Percentiles rank a stretch among this genome's conserved stretches.
These are phyloP conservation scores for Procambarus virginalis DNA, from an alignment of 1,140 invertebrate species.

Conservation along the genomic window DNA sequence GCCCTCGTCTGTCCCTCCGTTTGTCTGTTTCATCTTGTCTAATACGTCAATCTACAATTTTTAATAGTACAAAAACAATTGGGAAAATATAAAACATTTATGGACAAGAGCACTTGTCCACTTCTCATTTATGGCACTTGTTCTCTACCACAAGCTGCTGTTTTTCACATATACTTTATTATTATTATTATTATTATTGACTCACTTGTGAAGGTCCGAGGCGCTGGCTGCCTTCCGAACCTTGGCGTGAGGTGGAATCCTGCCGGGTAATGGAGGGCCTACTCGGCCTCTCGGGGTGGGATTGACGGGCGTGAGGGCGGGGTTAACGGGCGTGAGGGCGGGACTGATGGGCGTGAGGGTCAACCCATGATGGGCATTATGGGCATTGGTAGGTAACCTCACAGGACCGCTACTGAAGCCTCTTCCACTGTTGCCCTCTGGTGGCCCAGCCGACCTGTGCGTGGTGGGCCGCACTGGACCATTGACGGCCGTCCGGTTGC, in stretches of 20 bases:
- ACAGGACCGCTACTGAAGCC: conserved; percentile 8
- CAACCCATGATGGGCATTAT: background rate
- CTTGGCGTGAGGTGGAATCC: conserved; percentile 11
- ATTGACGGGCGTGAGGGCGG: background rate
- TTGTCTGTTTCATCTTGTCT: too few relatives aligned
- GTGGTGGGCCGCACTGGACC: conserved; percentile 49
- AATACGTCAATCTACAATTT: too few relatives aligned
- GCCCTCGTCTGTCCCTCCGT: too few relatives aligned
- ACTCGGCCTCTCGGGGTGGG: background rate
- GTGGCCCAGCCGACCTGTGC: background rate
- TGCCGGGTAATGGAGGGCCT: background rate
- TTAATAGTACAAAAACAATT: too few relatives aligned
- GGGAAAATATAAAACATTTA: too few relatives aligned
- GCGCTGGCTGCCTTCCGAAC: conserved; percentile 60
- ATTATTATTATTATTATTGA: background rate
- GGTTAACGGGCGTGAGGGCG: background rate
- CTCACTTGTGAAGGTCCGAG: conserved; percentile 59
- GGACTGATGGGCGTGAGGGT: background rate
- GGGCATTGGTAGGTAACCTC: background rate
- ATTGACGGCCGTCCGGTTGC: conserved; percentile 12
- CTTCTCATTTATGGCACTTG: too few relatives aligned
- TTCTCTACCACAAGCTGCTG: too few relatives aligned
- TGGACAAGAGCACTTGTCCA: too few relatives aligned
- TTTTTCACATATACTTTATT: too few relatives aligned
- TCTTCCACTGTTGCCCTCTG: background rate